Base-by-base conservation (phyloP, 2,113 vertebrate species). In the Aepyceros melampus region DNA sequence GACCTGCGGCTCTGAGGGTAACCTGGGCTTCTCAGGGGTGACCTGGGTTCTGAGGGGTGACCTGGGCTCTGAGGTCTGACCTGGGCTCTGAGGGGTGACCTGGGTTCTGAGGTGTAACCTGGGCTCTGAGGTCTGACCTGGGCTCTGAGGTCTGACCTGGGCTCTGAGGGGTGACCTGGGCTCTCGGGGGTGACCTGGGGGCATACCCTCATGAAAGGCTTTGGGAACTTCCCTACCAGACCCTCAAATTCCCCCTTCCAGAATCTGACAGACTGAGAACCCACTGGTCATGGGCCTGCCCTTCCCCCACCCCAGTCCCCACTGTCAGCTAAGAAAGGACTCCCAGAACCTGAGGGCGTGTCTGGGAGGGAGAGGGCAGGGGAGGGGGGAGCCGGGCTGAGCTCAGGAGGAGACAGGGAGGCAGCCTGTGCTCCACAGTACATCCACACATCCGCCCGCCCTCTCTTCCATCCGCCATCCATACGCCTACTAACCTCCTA, bases 281-380 rank as follows among this genome's bases (percentile, higher is more conserved):
- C 19, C 0, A 0, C 7, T 16, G 16, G 6, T 27, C 31, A 15
- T 7, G 36, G 4, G 4, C 58, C 51, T 3, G 40, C 14, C 31
- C 17, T 19, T 5, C 11, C 49, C 21, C 64, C 2, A 5, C 17
- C 9, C 2, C 64, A 36, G 17, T 6, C 6, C 45, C 53, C 81
- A 4, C 11, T 33, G 64, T 4, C 58, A 8, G 2, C 5, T 6
- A 55, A 47, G 21, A n/a, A 23, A 40, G n/a, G n/a, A 40, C n/a
- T 71, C 23, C 7, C 7, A 2, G n/a, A n/a, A n/a, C 51, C 45
- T 10, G 43, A 12, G 31, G 43, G 45, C 1, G 0, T 16, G 3
- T 1, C 47, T 1, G 3, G 36, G 67, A 55, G 64, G 27, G 16
- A 2, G 31, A 7, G 14, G 31, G 2, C 67, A 6, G 74, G 43